Evolutionary conservation across 2,113 vertebrate genomes (phyloP).

Genomic region (Tychaedon coryphoeus): DNA sequence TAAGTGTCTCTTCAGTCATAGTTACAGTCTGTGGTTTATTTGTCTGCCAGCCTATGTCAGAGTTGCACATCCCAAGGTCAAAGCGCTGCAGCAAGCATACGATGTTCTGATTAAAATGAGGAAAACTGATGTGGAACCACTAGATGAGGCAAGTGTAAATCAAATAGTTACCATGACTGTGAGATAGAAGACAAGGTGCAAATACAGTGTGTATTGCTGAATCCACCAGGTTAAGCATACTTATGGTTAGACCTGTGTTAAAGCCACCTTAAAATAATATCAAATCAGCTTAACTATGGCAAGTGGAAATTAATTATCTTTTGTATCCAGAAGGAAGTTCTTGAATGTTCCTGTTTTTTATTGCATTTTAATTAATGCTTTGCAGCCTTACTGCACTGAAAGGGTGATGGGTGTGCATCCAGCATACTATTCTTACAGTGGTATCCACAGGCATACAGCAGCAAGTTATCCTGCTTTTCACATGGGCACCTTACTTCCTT

Average conservation of each 20-base stretch:
- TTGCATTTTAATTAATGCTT: not conserved
- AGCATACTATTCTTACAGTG: not conserved
- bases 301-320: not conserved
- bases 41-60: slow-evolving; percentile 89
- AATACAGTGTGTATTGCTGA: not conserved
- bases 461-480: not conserved
- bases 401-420: not conserved
- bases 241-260: not conserved
- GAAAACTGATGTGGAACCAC: slow-evolving; percentile 88
- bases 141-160: slow-evolving; percentile 85
- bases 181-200: not conserved
- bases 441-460: not conserved
- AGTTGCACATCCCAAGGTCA: slow-evolving; percentile 84
- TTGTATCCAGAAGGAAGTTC: not conserved
- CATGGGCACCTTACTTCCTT: not conserved
- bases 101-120: slow-evolving; percentile 92
- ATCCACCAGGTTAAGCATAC: not conserved
- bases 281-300: not conserved
- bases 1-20: slow-evolving; percentile 93
- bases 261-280: not conserved
- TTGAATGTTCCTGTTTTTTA: not conserved
- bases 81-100: slow-evolving; percentile 91
- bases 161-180: not conserved
- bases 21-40: slow-evolving; percentile 98
- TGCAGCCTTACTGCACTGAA: not conserved